phyloP scores from a whole-genome alignment of 2,888 invertebrate genomes.

The Glomeris marginata region DNA sequence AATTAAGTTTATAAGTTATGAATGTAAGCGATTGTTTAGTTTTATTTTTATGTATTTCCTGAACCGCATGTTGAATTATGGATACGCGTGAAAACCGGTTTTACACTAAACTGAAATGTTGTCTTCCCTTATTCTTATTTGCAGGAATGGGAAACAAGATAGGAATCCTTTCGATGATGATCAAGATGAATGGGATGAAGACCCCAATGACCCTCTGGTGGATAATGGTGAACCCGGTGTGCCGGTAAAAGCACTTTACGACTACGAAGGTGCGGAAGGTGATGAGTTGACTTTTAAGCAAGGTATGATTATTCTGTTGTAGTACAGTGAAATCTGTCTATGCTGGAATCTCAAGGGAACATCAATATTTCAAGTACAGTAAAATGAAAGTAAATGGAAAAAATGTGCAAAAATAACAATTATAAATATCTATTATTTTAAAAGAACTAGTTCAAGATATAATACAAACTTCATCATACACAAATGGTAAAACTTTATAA shows the following conservation, averaged over 20 bases:
- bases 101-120: not conserved
- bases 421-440: no score
- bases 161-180: slow-evolving; percentile 53
- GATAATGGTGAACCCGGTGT: slow-evolving; percentile 89
- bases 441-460: no score
- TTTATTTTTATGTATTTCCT: no score
- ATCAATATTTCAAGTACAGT: no score
- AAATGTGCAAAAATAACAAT: no score
- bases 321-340: not conserved
- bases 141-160: slow-evolving; percentile 45
- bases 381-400: no score
- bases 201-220: slow-evolving; percentile 51
- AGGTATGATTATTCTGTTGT: slow-evolving; percentile 42
- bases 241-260: slow-evolving; percentile 86
- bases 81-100: not conserved
- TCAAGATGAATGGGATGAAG: slow-evolving; percentile 60
- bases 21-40: no score
- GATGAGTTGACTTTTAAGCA: slow-evolving; percentile 93
- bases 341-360: no score
- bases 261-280: slow-evolving; percentile 92
- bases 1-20: no score
- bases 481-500: no score
- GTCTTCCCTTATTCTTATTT: not conserved
- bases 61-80: not conserved
- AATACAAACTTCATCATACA: no score